Conservation (phyloP, 1,140 invertebrate species). For the Nasonia giraulti region DNA sequence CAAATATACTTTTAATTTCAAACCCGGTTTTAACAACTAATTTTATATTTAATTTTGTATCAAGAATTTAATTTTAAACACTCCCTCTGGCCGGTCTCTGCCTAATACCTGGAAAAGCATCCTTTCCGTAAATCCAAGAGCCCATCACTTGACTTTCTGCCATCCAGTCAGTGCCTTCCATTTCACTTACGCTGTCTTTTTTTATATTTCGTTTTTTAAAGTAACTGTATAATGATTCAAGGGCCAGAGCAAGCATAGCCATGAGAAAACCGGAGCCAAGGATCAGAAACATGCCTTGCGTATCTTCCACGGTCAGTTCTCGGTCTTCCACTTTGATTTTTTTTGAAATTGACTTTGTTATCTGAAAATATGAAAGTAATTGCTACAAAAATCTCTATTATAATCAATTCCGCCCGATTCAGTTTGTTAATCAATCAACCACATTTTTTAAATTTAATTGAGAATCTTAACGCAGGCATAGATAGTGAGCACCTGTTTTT, state of each 20-base stretch:
- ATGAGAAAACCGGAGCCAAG: constrained; percentile 75
- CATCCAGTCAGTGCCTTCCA: background rate
- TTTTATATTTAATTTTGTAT: background rate
- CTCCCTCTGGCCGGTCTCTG: constrained; percentile 5
- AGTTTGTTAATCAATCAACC: too few relatives aligned
- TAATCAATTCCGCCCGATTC: too few relatives aligned
- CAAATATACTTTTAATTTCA: too few relatives aligned
- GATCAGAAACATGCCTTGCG: constrained; percentile 86
- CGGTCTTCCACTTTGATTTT: constrained; percentile 77
- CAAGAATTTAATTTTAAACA: constrained; percentile 4
- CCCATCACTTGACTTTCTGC: background rate
- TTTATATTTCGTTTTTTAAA: background rate
- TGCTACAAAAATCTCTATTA: too few relatives aligned
- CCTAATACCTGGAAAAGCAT: background rate
- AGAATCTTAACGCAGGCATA: background rate
- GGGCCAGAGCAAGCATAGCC: background rate
- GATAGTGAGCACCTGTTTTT: constrained; percentile 62
- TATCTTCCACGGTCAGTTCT: constrained; percentile 82
- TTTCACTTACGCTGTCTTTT: background rate
- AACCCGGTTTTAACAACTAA: too few relatives aligned
- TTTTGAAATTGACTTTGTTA: constrained; percentile 44
- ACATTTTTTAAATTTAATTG: background rate
- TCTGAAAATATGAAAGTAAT: constrained; percentile 38
- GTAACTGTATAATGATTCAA: background rate
- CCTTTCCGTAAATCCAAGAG: background rate